Percentiles rank a stretch among this genome's conserved stretches.
Evolutionary conservation across 2,888 invertebrate genomes (phyloP).

Genomic region (Teleiodes luculella): DNA sequence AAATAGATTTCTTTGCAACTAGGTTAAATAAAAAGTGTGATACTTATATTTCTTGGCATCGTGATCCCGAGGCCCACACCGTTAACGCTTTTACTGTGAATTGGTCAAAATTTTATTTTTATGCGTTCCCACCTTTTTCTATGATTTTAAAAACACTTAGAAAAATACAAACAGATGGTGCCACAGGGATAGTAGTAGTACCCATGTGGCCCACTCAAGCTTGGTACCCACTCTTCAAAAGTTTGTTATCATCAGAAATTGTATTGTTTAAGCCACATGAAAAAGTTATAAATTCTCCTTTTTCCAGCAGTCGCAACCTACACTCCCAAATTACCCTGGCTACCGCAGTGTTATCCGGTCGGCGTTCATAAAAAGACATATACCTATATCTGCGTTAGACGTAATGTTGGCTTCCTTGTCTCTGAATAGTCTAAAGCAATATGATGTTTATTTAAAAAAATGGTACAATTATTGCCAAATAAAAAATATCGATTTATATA

Average conservation of each 20-base stretch:
- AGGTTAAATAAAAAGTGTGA: slow-evolving; percentile 29
- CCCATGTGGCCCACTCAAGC: slow-evolving; percentile 35
- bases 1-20: slow-evolving; percentile 30
- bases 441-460: not conserved
- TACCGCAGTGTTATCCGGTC: slow-evolving; percentile 17
- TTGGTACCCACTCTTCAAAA: slow-evolving; percentile 34
- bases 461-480: not conserved
- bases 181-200: slow-evolving; percentile 34
- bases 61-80: not conserved
- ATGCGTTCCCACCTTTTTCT: slow-evolving; percentile 36
- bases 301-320: slow-evolving; percentile 12
- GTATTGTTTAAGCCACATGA: slow-evolving; percentile 11
- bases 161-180: slow-evolving; percentile 34
- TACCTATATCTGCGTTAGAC: slow-evolving; percentile 18
- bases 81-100: slow-evolving; percentile 2
- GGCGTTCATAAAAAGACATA: slow-evolving; percentile 3
- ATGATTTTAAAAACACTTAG: slow-evolving; percentile 29
- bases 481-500: not conserved
- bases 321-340: no score
- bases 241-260: slow-evolving; percentile 7
- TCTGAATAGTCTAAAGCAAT: slow-evolving; percentile 3
- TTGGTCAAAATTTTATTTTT: slow-evolving; percentile 24
- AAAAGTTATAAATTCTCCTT: slow-evolving; percentile 12
- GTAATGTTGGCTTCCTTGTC: slow-evolving; percentile 10
- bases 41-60: slow-evolving; percentile 29